Evolutionary conservation across 2,797 vertebrate genomes (phyloP).

Genomic region (Acanthornis magna): DNA sequence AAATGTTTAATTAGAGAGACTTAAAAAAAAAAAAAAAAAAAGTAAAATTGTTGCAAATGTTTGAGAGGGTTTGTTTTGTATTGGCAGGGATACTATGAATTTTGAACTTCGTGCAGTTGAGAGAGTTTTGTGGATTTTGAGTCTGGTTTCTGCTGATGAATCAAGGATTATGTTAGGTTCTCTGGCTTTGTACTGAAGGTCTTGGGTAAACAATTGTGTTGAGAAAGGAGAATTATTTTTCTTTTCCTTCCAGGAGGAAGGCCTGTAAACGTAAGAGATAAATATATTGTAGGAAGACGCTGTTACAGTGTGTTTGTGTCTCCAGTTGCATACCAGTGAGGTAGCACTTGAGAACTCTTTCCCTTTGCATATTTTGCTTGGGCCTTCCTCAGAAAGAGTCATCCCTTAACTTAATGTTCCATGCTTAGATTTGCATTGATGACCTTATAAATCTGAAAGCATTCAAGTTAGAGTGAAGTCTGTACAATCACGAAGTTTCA

Average conservation of each 20-base stretch:
- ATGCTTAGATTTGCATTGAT: background rate
- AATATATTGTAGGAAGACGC: background rate
- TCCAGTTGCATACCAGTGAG: background rate
- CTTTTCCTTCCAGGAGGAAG: background rate
- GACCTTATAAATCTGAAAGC: background rate
- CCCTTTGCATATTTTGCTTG: background rate
- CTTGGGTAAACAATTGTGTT: background rate
- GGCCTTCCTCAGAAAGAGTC: background rate
- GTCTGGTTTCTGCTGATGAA: background rate
- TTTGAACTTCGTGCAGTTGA: background rate
- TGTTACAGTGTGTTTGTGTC: background rate
- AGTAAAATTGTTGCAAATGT: background rate
- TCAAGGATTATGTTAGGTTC: background rate
- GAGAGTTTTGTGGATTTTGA: background rate
- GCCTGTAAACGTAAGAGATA: background rate
- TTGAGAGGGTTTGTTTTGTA: background rate
- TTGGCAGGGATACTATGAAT: background rate
- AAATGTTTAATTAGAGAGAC: background rate
- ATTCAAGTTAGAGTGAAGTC: background rate
- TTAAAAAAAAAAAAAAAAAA: background rate
- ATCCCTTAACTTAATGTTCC: background rate
- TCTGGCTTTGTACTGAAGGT: background rate
- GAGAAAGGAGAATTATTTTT: background rate
- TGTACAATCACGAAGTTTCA: background rate
- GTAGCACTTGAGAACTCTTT: background rate